Conservation (phyloP, 2,888 invertebrate species). For the Amphipoea lucens region DNA sequence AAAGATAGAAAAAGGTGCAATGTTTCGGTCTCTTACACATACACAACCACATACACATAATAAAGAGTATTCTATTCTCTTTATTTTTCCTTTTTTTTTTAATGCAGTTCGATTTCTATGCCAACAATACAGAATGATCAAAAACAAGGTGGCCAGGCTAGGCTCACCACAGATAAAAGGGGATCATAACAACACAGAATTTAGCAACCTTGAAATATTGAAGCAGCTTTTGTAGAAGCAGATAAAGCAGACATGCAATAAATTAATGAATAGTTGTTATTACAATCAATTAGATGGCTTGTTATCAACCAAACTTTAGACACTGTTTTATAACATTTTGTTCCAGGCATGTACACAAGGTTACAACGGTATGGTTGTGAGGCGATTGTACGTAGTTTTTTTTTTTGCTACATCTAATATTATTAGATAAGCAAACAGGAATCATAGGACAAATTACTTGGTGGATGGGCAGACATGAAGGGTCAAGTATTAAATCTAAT, state of each 20-base stretch:
- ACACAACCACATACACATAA: too few relatives aligned
- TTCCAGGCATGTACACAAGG: neutral
- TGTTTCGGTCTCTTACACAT: too few relatives aligned
- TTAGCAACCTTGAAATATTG: neutral
- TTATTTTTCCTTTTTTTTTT: neutral
- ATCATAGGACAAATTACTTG: neutral
- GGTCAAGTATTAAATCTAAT: conserved; percentile 34
- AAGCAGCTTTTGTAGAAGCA: neutral
- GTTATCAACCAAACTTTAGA: conserved; percentile 26
- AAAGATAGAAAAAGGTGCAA: neutral
- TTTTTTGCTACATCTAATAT: neutral
- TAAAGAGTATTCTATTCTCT: too few relatives aligned
- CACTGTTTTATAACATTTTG: conserved; percentile 16
- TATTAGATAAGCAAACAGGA: conserved; percentile 26
- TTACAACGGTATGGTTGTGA: neutral
- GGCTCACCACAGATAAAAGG: neutral
- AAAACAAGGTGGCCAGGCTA: neutral
- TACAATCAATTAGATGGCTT: conserved; percentile 8
- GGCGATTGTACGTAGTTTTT: neutral
- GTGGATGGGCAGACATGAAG: neutral
- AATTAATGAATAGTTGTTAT: neutral
- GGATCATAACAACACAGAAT: neutral
- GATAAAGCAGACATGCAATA: neutral
- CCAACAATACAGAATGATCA: neutral
- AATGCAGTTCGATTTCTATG: neutral